Percentiles rank a stretch among this genome's conserved stretches.
phyloP scores from a whole-genome alignment of 1,140 invertebrate genomes.

The Penaeus chinensis region DNA sequence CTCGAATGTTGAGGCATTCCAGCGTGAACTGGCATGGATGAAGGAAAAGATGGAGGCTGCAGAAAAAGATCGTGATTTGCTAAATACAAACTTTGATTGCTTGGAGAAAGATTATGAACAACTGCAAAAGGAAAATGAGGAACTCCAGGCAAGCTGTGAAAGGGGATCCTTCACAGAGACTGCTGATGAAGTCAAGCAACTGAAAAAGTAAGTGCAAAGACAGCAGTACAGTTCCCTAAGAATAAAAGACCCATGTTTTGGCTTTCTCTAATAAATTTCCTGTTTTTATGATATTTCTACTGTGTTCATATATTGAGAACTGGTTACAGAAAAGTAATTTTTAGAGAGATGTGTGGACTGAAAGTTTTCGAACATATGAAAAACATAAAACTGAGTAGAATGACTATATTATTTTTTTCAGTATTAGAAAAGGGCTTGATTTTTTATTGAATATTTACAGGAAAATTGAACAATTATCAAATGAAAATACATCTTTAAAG shows the following conservation, averaged over 20 bases:
- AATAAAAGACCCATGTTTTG: too few relatives aligned
- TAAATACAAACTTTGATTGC: constrained; percentile 27
- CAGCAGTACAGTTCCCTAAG: too few relatives aligned
- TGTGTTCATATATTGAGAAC: too few relatives aligned
- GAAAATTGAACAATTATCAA: neutral
- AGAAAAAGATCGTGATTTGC: constrained; percentile 27
- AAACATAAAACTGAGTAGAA: too few relatives aligned
- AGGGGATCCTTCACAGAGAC: neutral
- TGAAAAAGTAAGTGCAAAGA: too few relatives aligned
- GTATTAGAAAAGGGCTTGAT: neutral
- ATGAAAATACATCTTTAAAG: neutral
- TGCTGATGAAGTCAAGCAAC: neutral
- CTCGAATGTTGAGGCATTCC: constrained; percentile 2
- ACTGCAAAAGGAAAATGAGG: constrained; percentile 13
- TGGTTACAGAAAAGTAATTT: too few relatives aligned
- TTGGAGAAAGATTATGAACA: constrained; percentile 25
- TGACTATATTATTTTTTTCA: neutral
- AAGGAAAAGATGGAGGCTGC: constrained; percentile 40
- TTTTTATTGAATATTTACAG: neutral
- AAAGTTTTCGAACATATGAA: too few relatives aligned
- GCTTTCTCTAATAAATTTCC: too few relatives aligned
- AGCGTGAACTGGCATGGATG: constrained; percentile 31
- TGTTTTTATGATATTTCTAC: too few relatives aligned
- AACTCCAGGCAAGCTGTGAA: neutral
- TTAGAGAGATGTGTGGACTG: too few relatives aligned